Percentiles rank a stretch among this genome's conserved stretches.
Evolutionary conservation across 1,140 invertebrate species (phyloP).

Genomic region (Drosophila willistoni): DNA sequence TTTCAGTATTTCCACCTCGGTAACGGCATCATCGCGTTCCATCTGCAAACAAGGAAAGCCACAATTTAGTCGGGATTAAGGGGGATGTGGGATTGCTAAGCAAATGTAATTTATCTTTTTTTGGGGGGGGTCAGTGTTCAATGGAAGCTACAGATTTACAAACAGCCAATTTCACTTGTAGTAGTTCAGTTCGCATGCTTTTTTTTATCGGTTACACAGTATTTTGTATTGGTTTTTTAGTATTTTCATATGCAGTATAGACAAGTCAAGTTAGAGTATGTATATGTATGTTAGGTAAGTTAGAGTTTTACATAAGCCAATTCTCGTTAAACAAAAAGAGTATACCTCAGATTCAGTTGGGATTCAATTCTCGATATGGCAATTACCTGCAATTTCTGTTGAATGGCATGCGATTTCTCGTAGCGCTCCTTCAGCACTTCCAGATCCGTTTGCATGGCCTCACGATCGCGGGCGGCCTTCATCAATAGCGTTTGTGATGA

Average conservation of each 20-base stretch:
- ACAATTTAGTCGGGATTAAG: not conserved
- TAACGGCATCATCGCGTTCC: constrained; percentile 92
- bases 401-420: constrained; percentile 92
- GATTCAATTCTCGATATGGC: constrained; percentile 12
- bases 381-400: constrained; percentile 91
- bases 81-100: not conserved
- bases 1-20: constrained; percentile 93
- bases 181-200: constrained; percentile 70
- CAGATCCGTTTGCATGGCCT: constrained; percentile 92
- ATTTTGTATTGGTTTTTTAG: not conserved
- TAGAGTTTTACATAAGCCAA: constrained; percentile 37
- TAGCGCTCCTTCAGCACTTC: constrained; percentile 93
- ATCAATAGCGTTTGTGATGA: constrained; percentile 90
- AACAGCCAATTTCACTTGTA: constrained; percentile 74
- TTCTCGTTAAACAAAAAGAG: constrained; percentile 20
- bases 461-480: constrained; percentile 93
- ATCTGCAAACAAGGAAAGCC: constrained; percentile 85
- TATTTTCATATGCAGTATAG: constrained; percentile 48
- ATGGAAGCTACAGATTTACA: constrained; percentile 78
- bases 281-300: constrained; percentile 17
- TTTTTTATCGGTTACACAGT: constrained; percentile 54
- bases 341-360: constrained; percentile 22
- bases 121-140: constrained; percentile 28
- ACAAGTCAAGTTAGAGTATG: constrained; percentile 39
- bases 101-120: not conserved